Conservation (phyloP, 2,797 vertebrate species). For the Chelonia mydas region DNA sequence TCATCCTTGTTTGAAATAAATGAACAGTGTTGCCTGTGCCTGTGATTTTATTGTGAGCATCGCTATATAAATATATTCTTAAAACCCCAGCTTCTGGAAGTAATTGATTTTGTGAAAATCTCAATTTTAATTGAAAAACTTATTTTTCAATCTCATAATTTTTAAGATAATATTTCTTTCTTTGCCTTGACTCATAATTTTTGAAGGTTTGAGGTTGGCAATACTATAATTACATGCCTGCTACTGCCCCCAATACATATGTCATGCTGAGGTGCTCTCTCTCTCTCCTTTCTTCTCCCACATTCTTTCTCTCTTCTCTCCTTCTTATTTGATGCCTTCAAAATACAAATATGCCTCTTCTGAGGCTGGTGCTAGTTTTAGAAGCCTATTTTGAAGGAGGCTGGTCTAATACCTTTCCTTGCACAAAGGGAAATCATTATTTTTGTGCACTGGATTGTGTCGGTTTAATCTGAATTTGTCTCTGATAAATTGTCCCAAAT, state of each 20-base stretch:
- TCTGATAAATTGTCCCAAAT: rapidly evolving
- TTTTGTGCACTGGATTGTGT: rapidly evolving
- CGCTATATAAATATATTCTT: neutral
- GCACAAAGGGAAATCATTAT: rapidly evolving
- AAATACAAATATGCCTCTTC: neutral
- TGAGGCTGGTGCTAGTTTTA: neutral
- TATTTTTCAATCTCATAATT: neutral
- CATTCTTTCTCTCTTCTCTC: neutral
- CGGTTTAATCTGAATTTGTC: rapidly evolving
- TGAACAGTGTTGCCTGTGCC: neutral
- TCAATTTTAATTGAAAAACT: neutral
- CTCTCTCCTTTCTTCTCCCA: rapidly evolving
- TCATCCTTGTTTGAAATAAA: neutral
- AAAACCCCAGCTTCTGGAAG: neutral
- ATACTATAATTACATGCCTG: neutral
- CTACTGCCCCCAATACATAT: neutral
- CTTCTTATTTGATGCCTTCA: rapidly evolving
- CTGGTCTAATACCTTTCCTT: rapidly evolving
- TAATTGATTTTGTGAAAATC: neutral
- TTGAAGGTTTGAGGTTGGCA: neutral
- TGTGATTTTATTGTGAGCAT: neutral
- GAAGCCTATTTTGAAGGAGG: neutral
- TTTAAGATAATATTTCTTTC: neutral
- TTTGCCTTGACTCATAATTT: neutral
- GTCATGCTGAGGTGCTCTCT: neutral